A percentile compares a stretch with the other conserved stretches of the same genome.
phyloP scores from a whole-genome alignment of 2,797 vertebrate species.

The Hyperoplus immaculatus region DNA sequence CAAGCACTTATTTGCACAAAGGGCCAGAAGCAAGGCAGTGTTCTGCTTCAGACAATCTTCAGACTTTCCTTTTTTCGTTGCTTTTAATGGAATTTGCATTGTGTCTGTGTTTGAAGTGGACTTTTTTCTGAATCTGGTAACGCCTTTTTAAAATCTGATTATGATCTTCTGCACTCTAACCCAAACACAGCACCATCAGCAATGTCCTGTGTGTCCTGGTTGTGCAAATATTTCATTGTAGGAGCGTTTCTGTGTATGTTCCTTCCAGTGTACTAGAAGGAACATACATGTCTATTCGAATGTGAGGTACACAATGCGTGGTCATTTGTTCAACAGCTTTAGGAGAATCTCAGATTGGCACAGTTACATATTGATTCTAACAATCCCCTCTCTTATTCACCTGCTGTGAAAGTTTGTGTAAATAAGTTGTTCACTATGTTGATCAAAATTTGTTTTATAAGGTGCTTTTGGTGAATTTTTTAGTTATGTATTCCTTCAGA shows the following conservation, averaged over 20 bases:
- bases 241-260: conserved; percentile 21
- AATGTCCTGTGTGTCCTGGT: background rate
- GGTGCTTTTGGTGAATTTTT: conserved; percentile 28
- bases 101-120: conserved; percentile 4
- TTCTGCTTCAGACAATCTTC: background rate
- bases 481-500: conserved; percentile 23
- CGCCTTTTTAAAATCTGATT: conserved; percentile 21
- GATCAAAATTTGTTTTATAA: conserved; percentile 26
- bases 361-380: conserved; percentile 6
- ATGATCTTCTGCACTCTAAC: conserved; percentile 25
- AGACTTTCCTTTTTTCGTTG: conserved; percentile 1
- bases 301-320: background rate
- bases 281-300: background rate
- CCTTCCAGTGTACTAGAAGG: background rate
- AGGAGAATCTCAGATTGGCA: background rate
- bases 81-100: conserved; percentile 22
- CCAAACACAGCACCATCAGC: background rate
- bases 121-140: conserved; percentile 21
- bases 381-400: conserved; percentile 17
- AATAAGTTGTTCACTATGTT: conserved; percentile 1
- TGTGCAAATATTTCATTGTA: conserved; percentile 20
- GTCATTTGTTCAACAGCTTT: conserved; percentile 9
- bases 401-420: conserved; percentile 17
- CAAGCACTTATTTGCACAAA: conserved; percentile 49
- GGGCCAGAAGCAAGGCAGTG: conserved; percentile 24